A percentile compares a stretch with the other conserved stretches of the same genome.
Conservation (phyloP, 2,797 vertebrate species). For the Serranus cabrilla region DNA sequence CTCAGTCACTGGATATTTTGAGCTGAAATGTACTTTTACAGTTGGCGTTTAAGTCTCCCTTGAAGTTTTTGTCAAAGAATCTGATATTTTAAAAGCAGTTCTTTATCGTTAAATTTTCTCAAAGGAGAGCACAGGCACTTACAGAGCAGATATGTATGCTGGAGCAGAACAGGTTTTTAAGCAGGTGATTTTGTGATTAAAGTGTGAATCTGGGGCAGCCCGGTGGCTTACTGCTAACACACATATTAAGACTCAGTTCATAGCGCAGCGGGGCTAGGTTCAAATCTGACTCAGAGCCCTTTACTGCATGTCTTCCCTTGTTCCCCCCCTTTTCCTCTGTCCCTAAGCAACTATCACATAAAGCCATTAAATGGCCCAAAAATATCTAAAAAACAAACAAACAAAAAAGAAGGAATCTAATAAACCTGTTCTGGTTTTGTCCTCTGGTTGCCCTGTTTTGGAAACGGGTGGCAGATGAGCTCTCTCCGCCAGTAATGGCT, state of each 20-base stretch:
- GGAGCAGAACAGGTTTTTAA: neutral
- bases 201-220: no score
- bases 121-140: neutral
- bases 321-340: no score
- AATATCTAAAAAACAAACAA: no score
- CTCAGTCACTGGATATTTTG: neutral
- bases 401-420: no score
- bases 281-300: no score
- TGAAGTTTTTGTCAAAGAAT: neutral
- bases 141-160: neutral
- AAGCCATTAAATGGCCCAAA: no score
- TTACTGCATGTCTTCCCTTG: no score
- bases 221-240: no score
- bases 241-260: no score
- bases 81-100: neutral
- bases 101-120: neutral
- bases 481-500: constrained; percentile 8
- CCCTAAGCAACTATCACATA: no score
- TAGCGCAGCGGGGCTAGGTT: no score
- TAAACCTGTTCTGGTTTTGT: neutral
- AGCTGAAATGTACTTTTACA: no score
- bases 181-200: neutral
- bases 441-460: constrained; percentile 2
- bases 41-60: neutral
- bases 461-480: neutral